phyloP scores from a whole-genome alignment of 2,113 vertebrate species.

The Gambusia holbrooki region DNA sequence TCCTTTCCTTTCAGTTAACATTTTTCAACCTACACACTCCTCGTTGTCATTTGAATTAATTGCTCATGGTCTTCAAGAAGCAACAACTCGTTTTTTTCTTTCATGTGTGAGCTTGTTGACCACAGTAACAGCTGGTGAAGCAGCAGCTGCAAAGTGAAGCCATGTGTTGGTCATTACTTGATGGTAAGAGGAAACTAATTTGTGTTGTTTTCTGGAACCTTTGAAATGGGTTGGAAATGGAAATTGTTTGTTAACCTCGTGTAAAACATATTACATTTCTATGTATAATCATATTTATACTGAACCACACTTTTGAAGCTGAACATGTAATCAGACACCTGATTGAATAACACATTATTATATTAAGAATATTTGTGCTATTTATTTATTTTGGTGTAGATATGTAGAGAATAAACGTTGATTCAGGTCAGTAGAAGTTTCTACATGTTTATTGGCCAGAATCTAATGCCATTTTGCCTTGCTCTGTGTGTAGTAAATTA shows the following conservation, averaged over 20 bases:
- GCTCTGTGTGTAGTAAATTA: background rate
- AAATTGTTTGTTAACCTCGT: background rate
- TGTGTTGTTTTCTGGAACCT: constrained; percentile 11
- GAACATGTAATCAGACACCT: background rate
- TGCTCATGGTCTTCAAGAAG: background rate
- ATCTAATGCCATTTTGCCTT: background rate
- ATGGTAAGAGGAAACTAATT: constrained; percentile 18
- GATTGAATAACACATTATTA: background rate
- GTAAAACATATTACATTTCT: background rate
- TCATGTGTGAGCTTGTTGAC: constrained; percentile 20
- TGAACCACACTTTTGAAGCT: background rate
- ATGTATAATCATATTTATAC: background rate
- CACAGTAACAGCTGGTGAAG: constrained; percentile 62
- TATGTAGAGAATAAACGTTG: background rate
- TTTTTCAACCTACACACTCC: background rate
- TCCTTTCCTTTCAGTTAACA: background rate
- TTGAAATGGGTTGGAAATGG: background rate
- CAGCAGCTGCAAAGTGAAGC: constrained; percentile 56
- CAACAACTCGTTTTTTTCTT: constrained; percentile 7
- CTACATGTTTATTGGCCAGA: background rate
- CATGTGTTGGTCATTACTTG: constrained; percentile 61
- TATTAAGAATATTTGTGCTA: background rate
- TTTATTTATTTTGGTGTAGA: background rate
- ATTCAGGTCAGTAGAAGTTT: background rate
- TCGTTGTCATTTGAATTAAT: background rate